Base-by-base conservation (phyloP, 2,888 invertebrate species). In the Cephus pulcher region DNA sequence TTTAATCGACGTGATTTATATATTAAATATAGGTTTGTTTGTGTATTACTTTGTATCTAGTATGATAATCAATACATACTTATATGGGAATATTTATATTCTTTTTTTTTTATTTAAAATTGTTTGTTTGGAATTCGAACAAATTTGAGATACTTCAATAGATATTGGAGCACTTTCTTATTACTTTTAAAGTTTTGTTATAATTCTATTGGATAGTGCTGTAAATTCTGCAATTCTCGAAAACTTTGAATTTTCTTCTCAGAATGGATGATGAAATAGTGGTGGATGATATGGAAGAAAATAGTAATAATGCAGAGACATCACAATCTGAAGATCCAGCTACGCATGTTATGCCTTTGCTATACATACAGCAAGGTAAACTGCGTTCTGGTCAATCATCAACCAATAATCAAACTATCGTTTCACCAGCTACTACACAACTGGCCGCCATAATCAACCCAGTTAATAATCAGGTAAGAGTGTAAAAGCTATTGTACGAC, bases 251-350 rank as follows among this genome's bases (percentile, higher is more conserved):
- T 35, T 74, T 74, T 35, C 30, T 74, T 35, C 33, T 35, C 80
- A 90, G 90, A 86, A 89, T 90, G 90, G 89, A 88, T 75, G 90
- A 90, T 75, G 90, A 89, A 86, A 89, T 90, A 82, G 85, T 89
- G 32, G 86, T 89, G 69, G 89, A 90, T 34, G 89, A 89, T 78
- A 69, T 83, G 73, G 86, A 88, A 80, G 87, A 89, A 71, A 87
- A 84, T 80, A 85, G 83, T 79, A 80, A 80, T 68, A 82, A 80
- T 35, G 56, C 15, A 9, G 89, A 88, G 71, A 75, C 82, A 34
- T 82, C 81, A 32, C 84, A 81, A 12, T 78, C 37, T 9, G 82
- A 82, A 30, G 84, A 84, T 68, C 40, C 82, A 33, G 83, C 89
- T 77, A 84, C 86, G n/a, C 86, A 87, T 78, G 88, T 91, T 76